Percentiles rank a stretch among this genome's conserved stretches.
These are phyloP conservation scores for Thamnaconus septentrionalis DNA, from an alignment of 2,113 vertebrate species.

Conservation along the genomic window DNA sequence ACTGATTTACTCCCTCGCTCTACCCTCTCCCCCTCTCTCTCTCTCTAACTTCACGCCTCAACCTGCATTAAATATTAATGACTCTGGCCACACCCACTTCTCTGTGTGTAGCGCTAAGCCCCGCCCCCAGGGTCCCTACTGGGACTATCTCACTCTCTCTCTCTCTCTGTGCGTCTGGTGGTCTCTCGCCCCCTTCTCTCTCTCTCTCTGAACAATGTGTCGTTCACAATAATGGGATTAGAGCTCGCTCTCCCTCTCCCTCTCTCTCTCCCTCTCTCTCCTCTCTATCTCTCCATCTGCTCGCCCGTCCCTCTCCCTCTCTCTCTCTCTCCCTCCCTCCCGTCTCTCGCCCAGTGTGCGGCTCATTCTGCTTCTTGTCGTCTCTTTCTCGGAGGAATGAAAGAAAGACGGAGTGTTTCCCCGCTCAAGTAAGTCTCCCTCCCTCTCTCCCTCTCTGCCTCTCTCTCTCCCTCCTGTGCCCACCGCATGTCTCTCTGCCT, in stretches of 20 bases:
- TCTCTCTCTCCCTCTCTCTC: slow-evolving; percentile 9
- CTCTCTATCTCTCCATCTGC: slow-evolving; percentile 5
- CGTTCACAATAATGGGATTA: slow-evolving; percentile 59
- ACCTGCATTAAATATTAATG: slow-evolving; percentile 57
- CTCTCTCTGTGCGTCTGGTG: background rate
- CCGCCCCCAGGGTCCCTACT: slow-evolving; percentile 19
- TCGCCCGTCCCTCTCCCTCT: background rate
- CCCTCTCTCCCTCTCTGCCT: slow-evolving; percentile 10
- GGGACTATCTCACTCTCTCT: slow-evolving; percentile 15
- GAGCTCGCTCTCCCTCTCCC: slow-evolving; percentile 22
- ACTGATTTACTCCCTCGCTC: slow-evolving; percentile 15
- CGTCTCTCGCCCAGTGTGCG: slow-evolving; percentile 11
- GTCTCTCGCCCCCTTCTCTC: slow-evolving; percentile 28
- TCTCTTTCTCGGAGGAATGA: slow-evolving; percentile 53
- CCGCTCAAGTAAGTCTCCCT: slow-evolving; percentile 54
- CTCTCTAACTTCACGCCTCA: slow-evolving; percentile 33
- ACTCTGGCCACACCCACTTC: slow-evolving; percentile 1
- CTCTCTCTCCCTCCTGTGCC: background rate
- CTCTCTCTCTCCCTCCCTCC: slow-evolving; percentile 11
- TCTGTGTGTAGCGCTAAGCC: slow-evolving; percentile 3
- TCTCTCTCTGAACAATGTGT: slow-evolving; percentile 64
- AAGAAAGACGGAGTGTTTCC: slow-evolving; percentile 47
- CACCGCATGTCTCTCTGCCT: background rate
- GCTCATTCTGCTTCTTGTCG: slow-evolving; percentile 31
- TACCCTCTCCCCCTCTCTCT: background rate